Conservation (phyloP, 2,797 vertebrate genomes). For the Austrolebias charrua region DNA sequence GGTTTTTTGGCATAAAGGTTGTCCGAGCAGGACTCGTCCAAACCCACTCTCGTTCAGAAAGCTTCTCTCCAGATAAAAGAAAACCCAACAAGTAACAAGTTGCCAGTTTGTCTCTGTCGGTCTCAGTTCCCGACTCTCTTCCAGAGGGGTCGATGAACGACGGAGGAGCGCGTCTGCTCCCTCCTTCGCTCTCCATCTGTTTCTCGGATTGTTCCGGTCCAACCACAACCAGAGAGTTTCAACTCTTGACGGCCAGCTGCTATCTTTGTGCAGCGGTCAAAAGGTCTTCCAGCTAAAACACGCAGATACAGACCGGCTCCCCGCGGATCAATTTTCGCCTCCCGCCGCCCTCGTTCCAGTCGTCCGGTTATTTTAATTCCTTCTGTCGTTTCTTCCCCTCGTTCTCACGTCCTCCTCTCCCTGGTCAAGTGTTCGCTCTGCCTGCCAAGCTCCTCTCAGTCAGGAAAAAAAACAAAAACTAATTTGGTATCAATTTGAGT, state of each 20-base stretch:
- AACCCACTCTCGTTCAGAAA: conserved; percentile 31
- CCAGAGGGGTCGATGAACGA: conserved; percentile 41
- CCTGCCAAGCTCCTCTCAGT: too few relatives aligned
- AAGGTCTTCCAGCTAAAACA: conserved; percentile 63
- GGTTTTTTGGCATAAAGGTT: conserved; percentile 42
- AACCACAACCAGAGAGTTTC: conserved; percentile 29
- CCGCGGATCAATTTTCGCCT: conserved; percentile 39
- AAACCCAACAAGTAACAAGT: conserved; percentile 27
- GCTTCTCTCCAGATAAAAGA: conserved; percentile 46
- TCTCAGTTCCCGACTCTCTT: conserved; percentile 7
- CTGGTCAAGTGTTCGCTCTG: conserved; percentile 35
- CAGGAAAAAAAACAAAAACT: conserved; percentile 42
- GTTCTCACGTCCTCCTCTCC: conserved; percentile 40
- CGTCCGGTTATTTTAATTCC: conserved; percentile 54
- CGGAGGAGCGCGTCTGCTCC: conserved; percentile 8
- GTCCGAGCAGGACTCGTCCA: conserved; percentile 40
- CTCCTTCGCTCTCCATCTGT: conserved; percentile 53
- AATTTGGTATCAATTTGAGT: conserved; percentile 63
- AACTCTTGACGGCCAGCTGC: conserved; percentile 51
- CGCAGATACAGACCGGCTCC: conserved; percentile 24
- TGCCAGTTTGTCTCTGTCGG: conserved; percentile 43
- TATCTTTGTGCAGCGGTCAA: conserved; percentile 52
- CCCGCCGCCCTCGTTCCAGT: conserved; percentile 16
- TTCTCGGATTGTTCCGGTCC: conserved; percentile 31
- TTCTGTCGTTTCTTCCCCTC: conserved; percentile 22